These are phyloP conservation scores for Florisuga fusca DNA, from an alignment of 2,797 vertebrate genomes.

Conservation along the genomic window DNA sequence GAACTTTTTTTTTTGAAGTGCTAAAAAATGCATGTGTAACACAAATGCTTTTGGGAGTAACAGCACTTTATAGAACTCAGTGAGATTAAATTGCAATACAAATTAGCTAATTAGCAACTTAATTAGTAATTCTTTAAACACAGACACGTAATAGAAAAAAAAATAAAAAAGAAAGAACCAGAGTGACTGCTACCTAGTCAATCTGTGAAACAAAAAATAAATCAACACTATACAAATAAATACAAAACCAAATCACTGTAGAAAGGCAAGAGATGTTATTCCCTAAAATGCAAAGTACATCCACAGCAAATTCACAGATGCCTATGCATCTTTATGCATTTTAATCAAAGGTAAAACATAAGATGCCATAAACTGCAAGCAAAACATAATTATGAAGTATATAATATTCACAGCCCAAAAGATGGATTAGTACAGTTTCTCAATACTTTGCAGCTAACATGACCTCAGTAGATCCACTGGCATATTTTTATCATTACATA, in stretches of 20 bases:
- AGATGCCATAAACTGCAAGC: background rate
- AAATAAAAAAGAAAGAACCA: background rate
- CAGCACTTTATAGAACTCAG: background rate
- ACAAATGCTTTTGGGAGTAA: background rate
- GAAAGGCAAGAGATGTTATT: background rate
- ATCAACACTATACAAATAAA: background rate
- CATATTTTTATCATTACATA: background rate
- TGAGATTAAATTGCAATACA: background rate
- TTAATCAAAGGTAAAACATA: background rate
- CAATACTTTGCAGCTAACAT: background rate
- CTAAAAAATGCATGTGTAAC: background rate
- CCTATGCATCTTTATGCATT: background rate
- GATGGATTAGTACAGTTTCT: background rate
- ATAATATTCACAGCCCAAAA: background rate
- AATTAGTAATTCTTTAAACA: conserved; percentile 9
- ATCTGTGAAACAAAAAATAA: background rate
- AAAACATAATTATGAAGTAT: background rate
- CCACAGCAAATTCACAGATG: background rate
- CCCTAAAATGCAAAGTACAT: background rate
- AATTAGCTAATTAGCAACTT: conserved; percentile 23
- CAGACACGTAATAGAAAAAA: background rate
- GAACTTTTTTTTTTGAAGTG: background rate
- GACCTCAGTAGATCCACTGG: background rate
- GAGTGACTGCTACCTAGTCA: background rate
- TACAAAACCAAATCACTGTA: background rate